Conservation (phyloP, 2,113 vertebrate species). For the Rutilus rutilus region DNA sequence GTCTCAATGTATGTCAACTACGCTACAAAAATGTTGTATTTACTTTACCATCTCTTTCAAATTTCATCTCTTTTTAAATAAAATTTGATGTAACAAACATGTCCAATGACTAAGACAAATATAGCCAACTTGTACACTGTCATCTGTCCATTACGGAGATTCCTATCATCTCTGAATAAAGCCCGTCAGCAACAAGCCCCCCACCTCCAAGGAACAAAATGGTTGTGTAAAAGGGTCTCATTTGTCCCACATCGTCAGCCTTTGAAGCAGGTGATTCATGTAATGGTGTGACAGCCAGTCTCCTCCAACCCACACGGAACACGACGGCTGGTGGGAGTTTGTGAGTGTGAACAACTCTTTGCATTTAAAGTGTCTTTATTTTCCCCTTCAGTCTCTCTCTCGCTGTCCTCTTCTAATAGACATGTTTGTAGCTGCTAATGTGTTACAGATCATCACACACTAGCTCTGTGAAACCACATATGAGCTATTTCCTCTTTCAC, state of each 20-base stretch:
- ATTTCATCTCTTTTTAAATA: background rate
- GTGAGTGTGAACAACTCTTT: conserved; percentile 9
- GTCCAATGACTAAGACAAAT: background rate
- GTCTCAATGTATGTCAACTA: background rate
- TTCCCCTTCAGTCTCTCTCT: background rate
- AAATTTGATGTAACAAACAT: background rate
- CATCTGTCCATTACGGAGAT: background rate
- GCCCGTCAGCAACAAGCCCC: conserved; percentile 41
- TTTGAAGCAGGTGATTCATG: conserved; percentile 44
- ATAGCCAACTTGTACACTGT: background rate
- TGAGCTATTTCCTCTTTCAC: conserved; percentile 47
- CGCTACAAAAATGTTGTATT: background rate
- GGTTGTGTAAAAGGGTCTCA: conserved; percentile 53
- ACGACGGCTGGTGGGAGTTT: conserved; percentile 2
- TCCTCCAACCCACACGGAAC: conserved; percentile 17
- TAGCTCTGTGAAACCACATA: conserved; percentile 37
- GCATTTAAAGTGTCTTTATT: background rate
- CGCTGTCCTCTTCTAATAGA: background rate
- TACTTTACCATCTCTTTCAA: background rate
- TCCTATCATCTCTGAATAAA: conserved; percentile 23
- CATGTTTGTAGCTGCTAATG: background rate
- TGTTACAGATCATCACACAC: conserved; percentile 24
- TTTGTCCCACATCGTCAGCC: conserved; percentile 8
- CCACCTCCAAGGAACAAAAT: conserved; percentile 48
- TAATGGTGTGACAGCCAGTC: conserved; percentile 7